Evolutionary conservation across 1,140 invertebrate species (phyloP), one percentile per base, ranked within the genome.

Genomic region (Uloborus diversus): DNA sequence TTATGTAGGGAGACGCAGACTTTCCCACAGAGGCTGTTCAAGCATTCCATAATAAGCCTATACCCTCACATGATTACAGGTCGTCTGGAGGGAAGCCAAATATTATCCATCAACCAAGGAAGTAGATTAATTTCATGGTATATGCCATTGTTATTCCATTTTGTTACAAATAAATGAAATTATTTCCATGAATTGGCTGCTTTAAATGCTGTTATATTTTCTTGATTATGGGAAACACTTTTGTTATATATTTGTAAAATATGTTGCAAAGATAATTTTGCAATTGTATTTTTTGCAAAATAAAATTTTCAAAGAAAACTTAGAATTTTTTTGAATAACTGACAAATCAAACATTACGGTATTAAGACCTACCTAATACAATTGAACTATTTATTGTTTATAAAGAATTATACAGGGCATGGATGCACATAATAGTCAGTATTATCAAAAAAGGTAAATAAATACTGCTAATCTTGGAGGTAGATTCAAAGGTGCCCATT

Each of bases 21-120:
- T 96, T 94, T 86, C 93, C 94, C n/a, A 90, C 92, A 0, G 92
- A 94, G 85, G 94, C 94, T 3, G 92, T 95, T 4, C 93, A 96
- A 85, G 89, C 91, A 84, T 91, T 90, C 86, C 88, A 95, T 90
- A 82, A 68, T 17, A 90, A 95, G 89, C 87, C 94, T 88, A 85
- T 90, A 88, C 85, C 93, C 88, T 87, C 89, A 84, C 85, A 90
- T 86, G 87, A 91, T 88, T 82, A 14, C 61, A 76, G 82, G 20
- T 64, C 91, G 86, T 85, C 88, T 87, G 49, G 86, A 87, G 84
- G 89, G 87, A 88, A 93, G 89, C 87, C 93, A 4, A 86, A 87
- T 32, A 82, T 88, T 4, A 90, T 90, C 78, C 90, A 94, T 84
- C 94, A 95, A 83, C 94, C 94, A 51, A 90, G 93, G 83, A 94